Conservation (phyloP, 1,140 invertebrate genomes). For the Alviniconcha marisindica region DNA sequence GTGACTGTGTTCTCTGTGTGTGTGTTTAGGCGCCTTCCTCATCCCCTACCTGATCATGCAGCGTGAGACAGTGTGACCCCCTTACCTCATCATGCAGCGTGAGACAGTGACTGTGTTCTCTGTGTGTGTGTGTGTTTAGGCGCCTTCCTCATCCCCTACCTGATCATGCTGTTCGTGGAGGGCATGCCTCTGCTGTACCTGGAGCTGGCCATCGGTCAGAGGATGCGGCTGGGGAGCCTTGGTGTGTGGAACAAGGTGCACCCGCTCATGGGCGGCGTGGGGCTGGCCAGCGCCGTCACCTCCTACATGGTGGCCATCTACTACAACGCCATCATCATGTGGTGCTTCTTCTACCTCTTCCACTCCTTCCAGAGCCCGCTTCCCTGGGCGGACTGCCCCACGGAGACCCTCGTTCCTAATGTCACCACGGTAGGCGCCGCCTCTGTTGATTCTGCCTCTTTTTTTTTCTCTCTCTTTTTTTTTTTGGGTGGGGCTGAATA, state of each 20-base stretch:
- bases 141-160: conserved; percentile 71
- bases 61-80: too few species aligned
- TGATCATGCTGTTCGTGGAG: conserved; percentile 69
- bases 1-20: too few species aligned
- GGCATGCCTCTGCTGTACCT: conserved; percentile 69
- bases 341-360: conserved; percentile 95
- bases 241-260: conserved; percentile 67
- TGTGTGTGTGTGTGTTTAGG: too few species aligned
- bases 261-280: conserved; percentile 83
- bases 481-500: too few species aligned
- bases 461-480: too few species aligned
- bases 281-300: conserved; percentile 96
- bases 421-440: conserved; percentile 39
- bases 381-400: conserved; percentile 93
- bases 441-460: not conserved
- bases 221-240: conserved; percentile 59
- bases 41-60: too few species aligned
- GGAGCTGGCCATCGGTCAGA: conserved; percentile 69
- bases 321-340: conserved; percentile 98
- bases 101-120: too few species aligned
- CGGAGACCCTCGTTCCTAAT: conserved; percentile 49
- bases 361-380: conserved; percentile 79
- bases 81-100: too few species aligned
- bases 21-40: too few species aligned
- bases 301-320: conserved; percentile 98